Evolutionary conservation across 2,888 invertebrate genomes (phyloP).

Genomic region (Harpagoxenus sublaevis): DNA sequence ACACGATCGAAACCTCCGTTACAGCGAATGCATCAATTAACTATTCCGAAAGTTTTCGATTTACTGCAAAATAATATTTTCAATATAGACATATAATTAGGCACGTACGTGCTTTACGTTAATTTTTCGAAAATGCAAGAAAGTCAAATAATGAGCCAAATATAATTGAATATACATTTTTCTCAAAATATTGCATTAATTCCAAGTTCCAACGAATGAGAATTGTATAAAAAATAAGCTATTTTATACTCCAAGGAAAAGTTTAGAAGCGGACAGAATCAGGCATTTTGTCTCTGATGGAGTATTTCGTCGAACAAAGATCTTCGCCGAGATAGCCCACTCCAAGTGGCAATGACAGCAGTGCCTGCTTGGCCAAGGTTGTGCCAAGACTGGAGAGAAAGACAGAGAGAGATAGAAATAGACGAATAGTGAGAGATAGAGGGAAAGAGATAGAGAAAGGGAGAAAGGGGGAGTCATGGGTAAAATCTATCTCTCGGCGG

Average conservation of each 20-base stretch:
- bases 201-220: not conserved
- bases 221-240: not conserved
- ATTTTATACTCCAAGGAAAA: not conserved
- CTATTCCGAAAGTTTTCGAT: not conserved
- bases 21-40: not conserved
- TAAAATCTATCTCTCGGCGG: slow-evolving; percentile 67
- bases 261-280: not conserved
- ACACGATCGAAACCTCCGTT: not conserved
- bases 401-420: slow-evolving; percentile 15
- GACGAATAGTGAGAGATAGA: slow-evolving; percentile 2
- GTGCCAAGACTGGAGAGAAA: slow-evolving; percentile 62
- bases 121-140: not conserved
- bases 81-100: not conserved
- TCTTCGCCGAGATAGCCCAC: slow-evolving; percentile 49
- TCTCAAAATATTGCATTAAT: not conserved
- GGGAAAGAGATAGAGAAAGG: slow-evolving; percentile 13
- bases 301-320: slow-evolving; percentile 8
- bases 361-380: slow-evolving; percentile 76
- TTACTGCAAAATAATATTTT: not conserved
- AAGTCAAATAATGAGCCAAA: not conserved
- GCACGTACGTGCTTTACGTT: not conserved
- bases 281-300: not conserved
- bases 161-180: not conserved
- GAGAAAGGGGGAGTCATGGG: slow-evolving; percentile 43
- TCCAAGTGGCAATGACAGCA: slow-evolving; percentile 76